phyloP scores from a whole-genome alignment of 1,140 invertebrate species.

The Physella acuta region DNA sequence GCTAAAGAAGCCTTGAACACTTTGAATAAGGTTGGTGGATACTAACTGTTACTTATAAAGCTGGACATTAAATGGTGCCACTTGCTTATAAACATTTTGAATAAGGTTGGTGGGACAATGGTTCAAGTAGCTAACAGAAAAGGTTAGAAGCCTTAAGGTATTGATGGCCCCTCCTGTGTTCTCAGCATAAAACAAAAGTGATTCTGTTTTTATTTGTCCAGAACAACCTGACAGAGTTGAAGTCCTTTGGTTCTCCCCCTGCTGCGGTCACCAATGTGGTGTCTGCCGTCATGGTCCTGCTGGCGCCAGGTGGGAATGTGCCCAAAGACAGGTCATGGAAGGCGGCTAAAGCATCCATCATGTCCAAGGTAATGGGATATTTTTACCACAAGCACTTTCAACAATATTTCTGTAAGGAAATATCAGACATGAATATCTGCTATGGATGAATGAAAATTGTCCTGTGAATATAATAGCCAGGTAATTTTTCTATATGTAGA shows the following conservation, averaged over 20 bases:
- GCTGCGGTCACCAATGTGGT: constrained; percentile 89
- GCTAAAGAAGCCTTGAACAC: constrained; percentile 95
- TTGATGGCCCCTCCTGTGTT: too few species aligned
- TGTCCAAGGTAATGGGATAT: constrained; percentile 73
- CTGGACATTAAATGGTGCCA: too few species aligned
- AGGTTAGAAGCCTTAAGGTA: too few species aligned
- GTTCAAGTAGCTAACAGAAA: too few species aligned
- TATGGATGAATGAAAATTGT: not conserved
- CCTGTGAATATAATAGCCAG: too few species aligned
- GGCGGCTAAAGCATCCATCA: constrained; percentile 80
- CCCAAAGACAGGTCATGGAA: constrained; percentile 95
- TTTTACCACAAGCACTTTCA: not conserved
- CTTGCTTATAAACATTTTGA: too few species aligned
- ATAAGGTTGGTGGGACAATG: too few species aligned
- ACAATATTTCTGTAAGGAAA: not conserved
- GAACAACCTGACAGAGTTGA: constrained; percentile 90
- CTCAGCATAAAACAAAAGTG: too few species aligned
- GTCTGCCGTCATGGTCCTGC: constrained; percentile 89
- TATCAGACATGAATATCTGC: not conserved
- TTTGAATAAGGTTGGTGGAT: constrained; percentile 78
- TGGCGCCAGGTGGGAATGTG: constrained; percentile 89
- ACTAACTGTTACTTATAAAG: too few species aligned
- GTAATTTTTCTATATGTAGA: too few species aligned
- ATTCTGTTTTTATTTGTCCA: too few species aligned
- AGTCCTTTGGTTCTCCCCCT: constrained; percentile 82